These are phyloP conservation scores for Lasioglossum marginatum DNA, from an alignment of 2,888 invertebrate genomes.

Conservation along the genomic window DNA sequence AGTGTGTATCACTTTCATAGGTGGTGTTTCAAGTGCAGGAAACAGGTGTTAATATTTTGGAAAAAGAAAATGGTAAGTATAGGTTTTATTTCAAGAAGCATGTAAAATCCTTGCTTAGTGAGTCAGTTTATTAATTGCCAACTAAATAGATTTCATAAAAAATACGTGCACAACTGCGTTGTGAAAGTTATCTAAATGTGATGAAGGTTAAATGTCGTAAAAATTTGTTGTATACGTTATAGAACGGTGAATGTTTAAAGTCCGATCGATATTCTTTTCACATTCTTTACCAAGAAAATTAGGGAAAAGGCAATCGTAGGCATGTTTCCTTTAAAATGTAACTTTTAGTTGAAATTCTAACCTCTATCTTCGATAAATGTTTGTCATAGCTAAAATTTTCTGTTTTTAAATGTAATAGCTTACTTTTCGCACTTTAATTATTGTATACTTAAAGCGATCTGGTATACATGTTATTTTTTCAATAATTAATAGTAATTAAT, in stretches of 20 bases:
- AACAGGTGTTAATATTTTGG: constrained; percentile 34
- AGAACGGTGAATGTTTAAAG: constrained; percentile 22
- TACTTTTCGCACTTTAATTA: constrained; percentile 9
- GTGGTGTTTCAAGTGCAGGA: constrained; percentile 25
- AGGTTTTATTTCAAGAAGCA: constrained; percentile 28
- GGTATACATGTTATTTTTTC: constrained; percentile 10
- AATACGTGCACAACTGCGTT: constrained; percentile 15
- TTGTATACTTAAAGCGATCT: neutral
- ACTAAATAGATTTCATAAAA: constrained; percentile 32
- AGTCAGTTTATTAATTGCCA: constrained; percentile 26
- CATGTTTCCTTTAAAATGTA: neutral
- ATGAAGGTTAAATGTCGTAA: constrained; percentile 56
- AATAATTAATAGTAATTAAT: too few species aligned
- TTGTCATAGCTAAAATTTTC: neutral
- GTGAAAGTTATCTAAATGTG: constrained; percentile 29
- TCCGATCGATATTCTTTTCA: constrained; percentile 17
- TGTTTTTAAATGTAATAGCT: neutral
- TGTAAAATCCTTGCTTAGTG: constrained; percentile 43
- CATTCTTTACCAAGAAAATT: neutral
- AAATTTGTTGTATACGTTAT: constrained; percentile 31
- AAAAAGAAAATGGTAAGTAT: constrained; percentile 64
- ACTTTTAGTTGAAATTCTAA: constrained; percentile 20
- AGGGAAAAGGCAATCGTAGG: neutral
- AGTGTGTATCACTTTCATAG: constrained; percentile 19
- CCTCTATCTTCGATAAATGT: constrained; percentile 7